phyloP scores from a whole-genome alignment of 37 sponge, comb jelly and placozoan species.

The Bolinopsis microptera region DNA sequence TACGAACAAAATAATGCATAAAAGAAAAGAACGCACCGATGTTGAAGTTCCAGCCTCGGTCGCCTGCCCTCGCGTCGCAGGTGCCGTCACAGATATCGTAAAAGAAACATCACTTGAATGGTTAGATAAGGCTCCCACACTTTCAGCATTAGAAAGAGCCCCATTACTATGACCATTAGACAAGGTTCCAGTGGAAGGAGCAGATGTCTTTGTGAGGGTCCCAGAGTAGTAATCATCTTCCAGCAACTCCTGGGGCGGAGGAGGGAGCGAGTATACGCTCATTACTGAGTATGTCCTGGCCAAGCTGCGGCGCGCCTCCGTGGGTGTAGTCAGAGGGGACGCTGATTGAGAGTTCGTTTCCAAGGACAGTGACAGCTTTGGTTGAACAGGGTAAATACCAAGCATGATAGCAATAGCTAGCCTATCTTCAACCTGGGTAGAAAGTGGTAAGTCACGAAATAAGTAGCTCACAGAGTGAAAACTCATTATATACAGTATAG shows the following conservation, averaged over 20 bases:
- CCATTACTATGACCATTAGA: not conserved
- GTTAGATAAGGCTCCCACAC: not conserved
- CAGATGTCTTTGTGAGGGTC: not conserved
- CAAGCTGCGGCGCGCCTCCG: not conserved
- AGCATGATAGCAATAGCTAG: not conserved
- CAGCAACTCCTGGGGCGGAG: constrained; percentile 29
- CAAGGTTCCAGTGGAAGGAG: not conserved
- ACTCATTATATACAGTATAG: too few species aligned
- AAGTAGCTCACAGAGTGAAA: too few species aligned
- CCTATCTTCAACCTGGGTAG: constrained; percentile 46
- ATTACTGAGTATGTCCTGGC: constrained; percentile 34
- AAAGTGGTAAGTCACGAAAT: not conserved
- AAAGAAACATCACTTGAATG: not conserved
- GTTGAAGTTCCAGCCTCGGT: too few species aligned
- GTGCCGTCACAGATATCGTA: not conserved
- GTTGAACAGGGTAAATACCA: constrained; percentile 15
- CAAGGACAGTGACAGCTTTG: not conserved
- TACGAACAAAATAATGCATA: too few species aligned
- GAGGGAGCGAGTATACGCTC: constrained; percentile 62
- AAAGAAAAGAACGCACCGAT: too few species aligned
- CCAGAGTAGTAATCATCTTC: not conserved
- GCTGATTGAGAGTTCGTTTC: not conserved
- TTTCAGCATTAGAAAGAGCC: not conserved
- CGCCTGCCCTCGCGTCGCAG: too few species aligned
- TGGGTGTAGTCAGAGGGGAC: constrained; percentile 22